Base-by-base conservation (phyloP, 2,113 vertebrate species). In the Naja naja region DNA sequence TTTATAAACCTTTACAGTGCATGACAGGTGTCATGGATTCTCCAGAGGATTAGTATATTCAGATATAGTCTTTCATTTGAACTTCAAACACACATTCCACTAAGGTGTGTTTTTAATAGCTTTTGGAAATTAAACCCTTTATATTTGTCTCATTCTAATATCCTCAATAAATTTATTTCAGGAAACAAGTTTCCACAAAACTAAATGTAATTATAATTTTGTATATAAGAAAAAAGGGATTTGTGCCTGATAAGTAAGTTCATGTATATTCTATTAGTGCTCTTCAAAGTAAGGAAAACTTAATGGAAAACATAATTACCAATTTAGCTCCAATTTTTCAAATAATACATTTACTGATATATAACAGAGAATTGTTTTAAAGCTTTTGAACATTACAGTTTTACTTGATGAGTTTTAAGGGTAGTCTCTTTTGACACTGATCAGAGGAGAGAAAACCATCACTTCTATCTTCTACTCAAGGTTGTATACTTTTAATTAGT, bases 41-140 rank as follows among this genome's bases (percentile, higher is more conserved):
- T 96, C 96, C 1, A 45, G 92, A 88, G 96, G 53, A 96, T 97
- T 95, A 95, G 52, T 95, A 54, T 96, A 92, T 96, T 97, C 94
- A 94, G 96, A 96, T 97, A 96, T 43, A 95, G 96, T 95, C 97
- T 97, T 98, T 98, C 96, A 96, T 97, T 97, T 98, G 95, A 97
- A 97, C 96, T 97, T 97, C 96, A 97, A 97, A 96, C 25, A 45
- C 5, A 90, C 27, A 93, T 96, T 95, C 89, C 91, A 92, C 69
- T 69, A 53, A 95, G 34, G 49, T 3, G 92, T 47, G 53, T 92
- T 97, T 97, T 97, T 96, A 96, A 96, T 96, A 94, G 55, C 56
- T 94, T 97, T 96, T 96, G 86, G 55, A 97, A 97, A 96, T 96
- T 91, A 95, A 97, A 97, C 94, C 3, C 10, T 90, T 96, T 96